Conservation (phyloP, 2,113 vertebrate species). For the Centropus unirufus region DNA sequence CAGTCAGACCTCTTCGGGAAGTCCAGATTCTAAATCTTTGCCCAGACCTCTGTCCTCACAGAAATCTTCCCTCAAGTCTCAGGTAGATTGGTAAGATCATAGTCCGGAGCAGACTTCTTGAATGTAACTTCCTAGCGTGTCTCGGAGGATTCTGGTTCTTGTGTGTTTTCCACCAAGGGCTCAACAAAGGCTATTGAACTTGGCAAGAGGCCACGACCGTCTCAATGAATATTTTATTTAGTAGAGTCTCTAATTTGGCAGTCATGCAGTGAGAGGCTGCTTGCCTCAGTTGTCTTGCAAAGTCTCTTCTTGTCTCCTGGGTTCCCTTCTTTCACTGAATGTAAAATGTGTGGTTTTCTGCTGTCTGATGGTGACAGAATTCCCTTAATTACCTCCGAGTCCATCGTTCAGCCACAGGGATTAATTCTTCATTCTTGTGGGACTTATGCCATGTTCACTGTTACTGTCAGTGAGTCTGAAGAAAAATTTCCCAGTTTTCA, state of each 20-base stretch:
- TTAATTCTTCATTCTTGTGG: neutral
- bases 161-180: neutral
- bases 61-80: neutral
- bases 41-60: neutral
- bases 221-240: constrained; percentile 21
- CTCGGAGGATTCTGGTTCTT: neutral
- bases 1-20: neutral
- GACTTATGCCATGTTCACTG: neutral
- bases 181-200: constrained; percentile 10
- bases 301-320: neutral
- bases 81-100: neutral
- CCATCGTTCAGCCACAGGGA: neutral
- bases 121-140: neutral
- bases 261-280: neutral
- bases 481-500: neutral
- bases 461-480: neutral
- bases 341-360: neutral
- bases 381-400: neutral
- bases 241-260: neutral
- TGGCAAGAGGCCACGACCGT: neutral
- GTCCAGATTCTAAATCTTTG: neutral
- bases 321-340: neutral
- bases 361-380: neutral
- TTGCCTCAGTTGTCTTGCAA: neutral
- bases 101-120: neutral